Evolutionary conservation across 2,888 invertebrate species (phyloP), one percentile per base, ranked within the genome.

Genomic region (Metellina segmentata): DNA sequence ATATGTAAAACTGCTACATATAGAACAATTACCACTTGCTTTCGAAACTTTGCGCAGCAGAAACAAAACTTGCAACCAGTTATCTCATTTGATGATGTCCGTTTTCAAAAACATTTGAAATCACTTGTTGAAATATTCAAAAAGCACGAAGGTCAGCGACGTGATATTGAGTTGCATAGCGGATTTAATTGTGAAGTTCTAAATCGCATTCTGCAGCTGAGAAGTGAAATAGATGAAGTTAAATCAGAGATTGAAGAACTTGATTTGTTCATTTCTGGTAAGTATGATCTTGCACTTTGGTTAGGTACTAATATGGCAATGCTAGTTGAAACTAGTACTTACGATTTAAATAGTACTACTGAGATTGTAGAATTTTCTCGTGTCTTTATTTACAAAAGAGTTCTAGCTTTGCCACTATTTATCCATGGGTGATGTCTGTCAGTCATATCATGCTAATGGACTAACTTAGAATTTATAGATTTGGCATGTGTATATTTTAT

Each of bases 171-270:
- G 8, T 7, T 8, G 1, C 51, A 61, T 52, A 7, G 51, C 34
- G 51, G n/a, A 6, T 81, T 86, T 82, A 82, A 49, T 49, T 19
- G 71, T 51, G 61, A 77, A 19, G 11, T 71, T 19, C 13, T 91
- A 11, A 49, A 79, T 19, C 77, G 61, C 19, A 69, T 91, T n/a
- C 19, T 48, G 48, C 51, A 72, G 52, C 49, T 91, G 7, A 52
- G 78, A 7, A 19, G 74, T 51, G 83, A 85, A 51, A 88, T 87
- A 16, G 69, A 83, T 7, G 13, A 4, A 51, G 48, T 61, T 8
- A 79, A 91, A 49, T n/a, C 71, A 48, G 87, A 91, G n/a, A 71
- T 79, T 2, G 78, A 83, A 34, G 91, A 91, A 61, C 82, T 91
- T 48, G 77, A 78, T 7, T 16, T 69, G 69, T 88, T 91, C n/a